Conservation (phyloP, 2,113 vertebrate genomes). For the Sinocyclocheilus rhinocerous region DNA sequence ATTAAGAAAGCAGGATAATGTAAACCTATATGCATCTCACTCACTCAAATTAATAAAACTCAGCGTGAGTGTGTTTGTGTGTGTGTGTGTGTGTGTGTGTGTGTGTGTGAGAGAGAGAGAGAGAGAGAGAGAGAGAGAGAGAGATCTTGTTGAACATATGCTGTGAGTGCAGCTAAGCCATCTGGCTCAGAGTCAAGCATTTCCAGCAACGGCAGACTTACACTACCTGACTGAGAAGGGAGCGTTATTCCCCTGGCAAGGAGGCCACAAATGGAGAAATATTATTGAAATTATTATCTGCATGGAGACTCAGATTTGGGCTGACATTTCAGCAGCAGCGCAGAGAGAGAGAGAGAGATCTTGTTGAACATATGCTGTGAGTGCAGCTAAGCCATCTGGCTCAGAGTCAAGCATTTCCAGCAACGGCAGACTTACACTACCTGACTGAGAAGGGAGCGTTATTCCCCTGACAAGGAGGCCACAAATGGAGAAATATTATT, state of each 20-base stretch:
- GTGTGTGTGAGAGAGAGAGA: too few species aligned
- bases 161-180: slow-evolving; percentile 98
- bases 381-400: slow-evolving; percentile 99
- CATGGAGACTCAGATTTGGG: slow-evolving; percentile 99
- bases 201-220: slow-evolving; percentile 99
- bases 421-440: slow-evolving; percentile 99
- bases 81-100: slow-evolving; percentile 37
- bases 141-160: slow-evolving; percentile 99
- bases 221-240: slow-evolving; percentile 99
- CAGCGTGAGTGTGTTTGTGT: slow-evolving; percentile 71
- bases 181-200: slow-evolving; percentile 99
- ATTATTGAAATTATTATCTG: slow-evolving; percentile 99
- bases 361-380: slow-evolving; percentile 99
- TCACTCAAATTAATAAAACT: slow-evolving; percentile 97
- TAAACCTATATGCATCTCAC: slow-evolving; percentile 97
- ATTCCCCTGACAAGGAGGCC: slow-evolving; percentile 97
- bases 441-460: slow-evolving; percentile 99
- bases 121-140: too few species aligned
- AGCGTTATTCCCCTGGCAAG: slow-evolving; percentile 98
- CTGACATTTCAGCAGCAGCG: slow-evolving; percentile 99
- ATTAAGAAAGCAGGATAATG: slow-evolving; percentile 75
- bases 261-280: slow-evolving; percentile 99
- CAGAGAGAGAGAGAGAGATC: slow-evolving; percentile 76
- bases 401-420: slow-evolving; percentile 99
- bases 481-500: slow-evolving; percentile 99